A percentile compares a stretch with the other conserved stretches of the same genome.
phyloP scores from a whole-genome alignment of 2,888 invertebrate genomes.

The Melieria picta region DNA sequence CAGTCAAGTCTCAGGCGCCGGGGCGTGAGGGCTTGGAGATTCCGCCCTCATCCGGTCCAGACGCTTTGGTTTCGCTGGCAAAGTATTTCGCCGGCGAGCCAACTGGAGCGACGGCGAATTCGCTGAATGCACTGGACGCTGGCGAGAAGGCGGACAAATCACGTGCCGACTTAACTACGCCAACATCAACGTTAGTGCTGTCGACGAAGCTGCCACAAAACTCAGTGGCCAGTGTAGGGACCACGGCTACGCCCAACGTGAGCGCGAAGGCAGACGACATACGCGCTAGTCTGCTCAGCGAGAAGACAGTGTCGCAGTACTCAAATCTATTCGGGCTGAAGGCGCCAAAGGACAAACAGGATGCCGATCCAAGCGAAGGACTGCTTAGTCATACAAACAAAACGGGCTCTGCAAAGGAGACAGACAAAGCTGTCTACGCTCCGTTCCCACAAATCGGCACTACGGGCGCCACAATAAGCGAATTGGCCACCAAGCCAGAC shows the following conservation, averaged over 20 bases:
- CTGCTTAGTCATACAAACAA: conserved; percentile 36
- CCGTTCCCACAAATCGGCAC: conserved; percentile 65
- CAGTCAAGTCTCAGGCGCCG: conserved; percentile 67
- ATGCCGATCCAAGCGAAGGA: conserved; percentile 68
- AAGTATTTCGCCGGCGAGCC: conserved; percentile 76
- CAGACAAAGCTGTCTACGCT: conserved; percentile 31
- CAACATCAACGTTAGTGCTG: not conserved
- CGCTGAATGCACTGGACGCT: not conserved
- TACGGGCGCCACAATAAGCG: conserved; percentile 73
- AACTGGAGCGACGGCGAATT: conserved; percentile 57
- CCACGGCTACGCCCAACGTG: conserved; percentile 51
- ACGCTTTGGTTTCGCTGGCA: conserved; percentile 80
- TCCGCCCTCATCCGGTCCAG: conserved; percentile 80
- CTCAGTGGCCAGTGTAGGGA: conserved; percentile 44
- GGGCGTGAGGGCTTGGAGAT: conserved; percentile 74
- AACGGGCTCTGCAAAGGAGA: conserved; percentile 13
- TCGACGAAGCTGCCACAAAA: not conserved
- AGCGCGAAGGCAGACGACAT: conserved; percentile 67
- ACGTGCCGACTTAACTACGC: not conserved
- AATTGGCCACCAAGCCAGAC: conserved; percentile 68
- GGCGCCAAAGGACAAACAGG: conserved; percentile 38
- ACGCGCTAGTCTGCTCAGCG: conserved; percentile 73
- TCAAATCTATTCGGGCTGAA: conserved; percentile 59
- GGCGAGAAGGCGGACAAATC: conserved; percentile 5
- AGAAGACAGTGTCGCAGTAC: conserved; percentile 62